Conservation (phyloP, 1,140 invertebrate genomes). For the Drosophila subobscura region DNA sequence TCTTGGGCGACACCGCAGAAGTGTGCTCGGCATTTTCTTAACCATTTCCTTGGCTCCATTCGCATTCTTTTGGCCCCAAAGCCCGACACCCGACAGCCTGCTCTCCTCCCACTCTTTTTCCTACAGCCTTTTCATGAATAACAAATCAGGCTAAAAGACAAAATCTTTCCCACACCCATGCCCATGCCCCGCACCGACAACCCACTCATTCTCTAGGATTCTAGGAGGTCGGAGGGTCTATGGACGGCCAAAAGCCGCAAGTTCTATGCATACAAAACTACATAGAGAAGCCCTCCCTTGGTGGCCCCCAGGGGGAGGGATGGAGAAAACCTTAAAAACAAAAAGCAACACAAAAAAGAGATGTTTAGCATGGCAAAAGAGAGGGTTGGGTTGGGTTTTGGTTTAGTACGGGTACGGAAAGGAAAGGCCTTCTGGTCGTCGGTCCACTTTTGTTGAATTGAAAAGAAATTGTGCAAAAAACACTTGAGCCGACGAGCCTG, state of each 20-base stretch:
- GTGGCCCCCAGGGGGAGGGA: constrained; percentile 37
- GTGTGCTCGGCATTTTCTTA: constrained; percentile 75
- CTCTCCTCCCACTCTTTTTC: constrained; percentile 18
- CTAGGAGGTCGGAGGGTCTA: constrained; percentile 30
- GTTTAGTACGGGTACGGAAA: background rate
- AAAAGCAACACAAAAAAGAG: constrained; percentile 58
- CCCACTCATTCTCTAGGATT: constrained; percentile 16
- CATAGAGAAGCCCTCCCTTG: background rate
- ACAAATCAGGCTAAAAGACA: constrained; percentile 79
- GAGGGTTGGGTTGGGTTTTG: background rate
- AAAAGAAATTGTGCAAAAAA: constrained; percentile 81
- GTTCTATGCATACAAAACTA: constrained; percentile 73
- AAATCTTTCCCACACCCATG: constrained; percentile 49
- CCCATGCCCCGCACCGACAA: constrained; percentile 3
- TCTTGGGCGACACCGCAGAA: constrained; percentile 48
- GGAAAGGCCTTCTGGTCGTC: constrained; percentile 31
- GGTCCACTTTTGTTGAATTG: constrained; percentile 79
- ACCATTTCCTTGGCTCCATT: constrained; percentile 62
- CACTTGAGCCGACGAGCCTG: constrained; percentile 59
- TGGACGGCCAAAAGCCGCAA: constrained; percentile 74
- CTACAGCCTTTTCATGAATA: constrained; percentile 74
- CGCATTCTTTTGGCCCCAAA: constrained; percentile 30
- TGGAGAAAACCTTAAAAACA: constrained; percentile 65
- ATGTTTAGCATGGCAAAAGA: constrained; percentile 57
- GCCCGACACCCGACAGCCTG: constrained; percentile 3